A percentile compares a stretch with the other conserved stretches of the same genome.
phyloP scores from a whole-genome alignment of 2,797 vertebrate species.

The Peromyscus attwateri region DNA sequence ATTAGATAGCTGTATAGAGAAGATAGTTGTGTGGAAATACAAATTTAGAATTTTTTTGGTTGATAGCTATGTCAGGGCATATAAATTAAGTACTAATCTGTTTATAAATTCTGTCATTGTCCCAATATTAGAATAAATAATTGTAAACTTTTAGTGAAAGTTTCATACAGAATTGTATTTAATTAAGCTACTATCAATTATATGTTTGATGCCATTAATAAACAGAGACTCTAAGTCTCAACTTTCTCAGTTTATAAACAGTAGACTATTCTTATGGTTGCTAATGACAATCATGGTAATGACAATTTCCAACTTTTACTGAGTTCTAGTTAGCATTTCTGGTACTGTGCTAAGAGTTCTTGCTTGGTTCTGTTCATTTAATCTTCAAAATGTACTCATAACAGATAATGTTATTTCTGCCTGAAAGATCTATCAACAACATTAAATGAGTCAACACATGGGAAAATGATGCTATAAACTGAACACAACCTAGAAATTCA shows the following conservation, averaged over 20 bases:
- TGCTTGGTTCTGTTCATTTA: not conserved
- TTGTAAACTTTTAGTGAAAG: not conserved
- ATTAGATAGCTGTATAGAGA: not conserved
- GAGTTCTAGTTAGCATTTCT: conserved; percentile 45
- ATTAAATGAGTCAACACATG: conserved; percentile 55
- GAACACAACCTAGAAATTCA: conserved; percentile 38
- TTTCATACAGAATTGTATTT: not conserved
- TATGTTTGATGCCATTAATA: not conserved
- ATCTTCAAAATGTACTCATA: conserved; percentile 45
- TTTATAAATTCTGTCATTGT: not conserved
- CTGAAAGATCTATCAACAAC: conserved; percentile 34
- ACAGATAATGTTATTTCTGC: conserved; percentile 65
- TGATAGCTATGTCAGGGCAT: not conserved
- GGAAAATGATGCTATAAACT: conserved; percentile 59
- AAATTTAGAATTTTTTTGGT: not conserved
- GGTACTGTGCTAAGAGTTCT: not conserved
- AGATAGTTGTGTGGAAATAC: not conserved
- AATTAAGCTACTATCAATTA: not conserved
- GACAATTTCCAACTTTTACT: conserved; percentile 24
- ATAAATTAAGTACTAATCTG: not conserved
- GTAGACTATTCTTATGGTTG: not conserved
- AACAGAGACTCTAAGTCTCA: conserved; percentile 18
- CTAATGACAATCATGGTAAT: conserved; percentile 3
- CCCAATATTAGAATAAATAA: conserved; percentile 28
- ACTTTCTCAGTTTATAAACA: conserved; percentile 26